Evolutionary conservation across 2,113 vertebrate species (phyloP), one percentile per base, ranked within the genome.

Genomic region (Petrocephalus microphthalmus): DNA sequence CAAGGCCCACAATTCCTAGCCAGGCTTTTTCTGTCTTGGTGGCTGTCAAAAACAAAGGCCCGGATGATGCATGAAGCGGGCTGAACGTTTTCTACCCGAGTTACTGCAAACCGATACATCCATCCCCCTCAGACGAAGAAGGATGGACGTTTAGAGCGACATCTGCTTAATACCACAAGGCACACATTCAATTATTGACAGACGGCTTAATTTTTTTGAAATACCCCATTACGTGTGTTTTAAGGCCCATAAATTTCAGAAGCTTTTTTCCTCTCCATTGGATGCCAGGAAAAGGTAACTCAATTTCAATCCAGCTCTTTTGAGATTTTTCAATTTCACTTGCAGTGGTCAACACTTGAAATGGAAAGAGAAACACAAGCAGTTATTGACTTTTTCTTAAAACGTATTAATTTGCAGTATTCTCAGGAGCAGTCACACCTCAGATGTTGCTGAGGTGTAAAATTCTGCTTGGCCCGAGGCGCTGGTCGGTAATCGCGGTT

Each of bases 271-370:
- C 29, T 74, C 13, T 83, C 15, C 78, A 49, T 6, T n/a, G 33
- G 51, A 85, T 88, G 29, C 25, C 64, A 33, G 3, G 25, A 71
- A 33, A 71, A 71, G 29, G 29, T 17, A 19, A 17, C 67, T 37
- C 13, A 15, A 89, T 88, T 87, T 57, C 85, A 78, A 81, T 6
- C 87, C 56, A 20, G 88, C 89, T 78, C 89, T 89, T 85, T 74
- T 53, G 89, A 87, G 60, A 87, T 45, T 22, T 86, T 45, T 53
- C 85, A 87, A n/a, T 60, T 45, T 8, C 33, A n/a, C 37, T 83
- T 49, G 7, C 33, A 83, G 10, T n/a, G 37, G 81, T n/a, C 42
- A 83, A 83, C 81, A 83, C 81, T 49, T 83, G 45, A 83, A 11
- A 83, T 22, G 19, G 42, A 47, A 49, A 47, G 37, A 20, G 22